Evolutionary conservation across 2,888 invertebrate genomes (phyloP).

Genomic region (Mystacides longicornis): DNA sequence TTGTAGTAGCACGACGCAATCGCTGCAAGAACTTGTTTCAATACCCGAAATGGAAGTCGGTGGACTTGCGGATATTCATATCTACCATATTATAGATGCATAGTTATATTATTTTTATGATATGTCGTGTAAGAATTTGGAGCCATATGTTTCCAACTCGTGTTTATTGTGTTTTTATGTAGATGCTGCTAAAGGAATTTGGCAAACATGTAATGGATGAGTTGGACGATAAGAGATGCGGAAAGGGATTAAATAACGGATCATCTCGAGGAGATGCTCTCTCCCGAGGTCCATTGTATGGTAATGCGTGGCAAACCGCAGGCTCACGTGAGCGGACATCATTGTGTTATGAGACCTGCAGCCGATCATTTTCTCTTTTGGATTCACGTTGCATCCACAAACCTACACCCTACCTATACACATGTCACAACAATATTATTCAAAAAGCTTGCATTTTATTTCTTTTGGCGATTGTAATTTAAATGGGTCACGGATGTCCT

Average conservation of each 20-base stretch:
- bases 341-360: no score
- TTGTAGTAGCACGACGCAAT: no score
- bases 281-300: constrained; percentile 24
- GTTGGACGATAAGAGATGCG: constrained; percentile 24
- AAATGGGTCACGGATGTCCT: no score
- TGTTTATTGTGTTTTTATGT: constrained; percentile 1
- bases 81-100: no score
- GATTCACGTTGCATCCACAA: neutral
- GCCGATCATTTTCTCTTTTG: neutral
- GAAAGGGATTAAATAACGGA: constrained; percentile 26
- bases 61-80: no score
- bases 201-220: constrained; percentile 21
- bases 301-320: constrained; percentile 15
- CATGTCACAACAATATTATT: no score
- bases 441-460: no score
- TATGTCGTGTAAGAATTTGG: neutral
- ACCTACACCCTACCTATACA: neutral
- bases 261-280: constrained; percentile 23
- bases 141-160: neutral
- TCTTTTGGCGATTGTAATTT: no score
- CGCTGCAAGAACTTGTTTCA: no score
- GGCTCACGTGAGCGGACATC: no score
- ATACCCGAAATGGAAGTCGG: no score
- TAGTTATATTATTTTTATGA: no score
- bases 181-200: neutral